Percentiles rank a stretch among this genome's conserved stretches.
Evolutionary conservation across 2,888 invertebrate species (phyloP).

Genomic region (Drosophila melanosoma): DNA sequence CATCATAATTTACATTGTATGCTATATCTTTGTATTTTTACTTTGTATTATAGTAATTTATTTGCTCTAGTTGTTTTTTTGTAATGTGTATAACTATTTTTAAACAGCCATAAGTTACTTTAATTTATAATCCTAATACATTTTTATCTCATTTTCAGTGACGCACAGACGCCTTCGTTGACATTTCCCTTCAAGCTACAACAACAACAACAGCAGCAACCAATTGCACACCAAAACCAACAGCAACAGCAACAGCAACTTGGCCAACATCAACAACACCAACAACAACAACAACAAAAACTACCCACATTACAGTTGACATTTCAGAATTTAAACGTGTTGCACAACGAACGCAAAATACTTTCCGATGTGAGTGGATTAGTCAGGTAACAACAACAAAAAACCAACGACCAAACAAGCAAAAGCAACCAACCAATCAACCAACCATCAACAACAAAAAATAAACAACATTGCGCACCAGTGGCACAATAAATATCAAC

Average conservation of each 20-base stretch:
- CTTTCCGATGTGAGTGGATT: conserved; percentile 90
- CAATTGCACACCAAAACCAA: conserved; percentile 47
- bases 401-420: conserved; percentile 11
- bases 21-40: background rate
- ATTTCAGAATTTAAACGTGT: conserved; percentile 88
- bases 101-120: background rate
- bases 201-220: conserved; percentile 25
- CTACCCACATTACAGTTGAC: conserved; percentile 88
- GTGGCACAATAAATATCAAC: conserved; percentile 46
- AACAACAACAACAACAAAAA: conserved; percentile 74
- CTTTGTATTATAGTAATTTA: background rate
- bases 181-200: conserved; percentile 86
- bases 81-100: background rate
- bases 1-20: background rate
- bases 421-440: conserved; percentile 38
- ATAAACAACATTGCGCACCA: conserved; percentile 17
- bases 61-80: background rate
- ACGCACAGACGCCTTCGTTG: conserved; percentile 78
- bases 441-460: conserved; percentile 30
- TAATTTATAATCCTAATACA: background rate
- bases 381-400: conserved; percentile 85
- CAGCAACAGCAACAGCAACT: conserved; percentile 33
- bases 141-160: conserved; percentile 22
- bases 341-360: conserved; percentile 86
- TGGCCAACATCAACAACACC: conserved; percentile 4